phyloP scores from a whole-genome alignment of 2,113 vertebrate genomes.

The Sterrhoptilus dennistouni region DNA sequence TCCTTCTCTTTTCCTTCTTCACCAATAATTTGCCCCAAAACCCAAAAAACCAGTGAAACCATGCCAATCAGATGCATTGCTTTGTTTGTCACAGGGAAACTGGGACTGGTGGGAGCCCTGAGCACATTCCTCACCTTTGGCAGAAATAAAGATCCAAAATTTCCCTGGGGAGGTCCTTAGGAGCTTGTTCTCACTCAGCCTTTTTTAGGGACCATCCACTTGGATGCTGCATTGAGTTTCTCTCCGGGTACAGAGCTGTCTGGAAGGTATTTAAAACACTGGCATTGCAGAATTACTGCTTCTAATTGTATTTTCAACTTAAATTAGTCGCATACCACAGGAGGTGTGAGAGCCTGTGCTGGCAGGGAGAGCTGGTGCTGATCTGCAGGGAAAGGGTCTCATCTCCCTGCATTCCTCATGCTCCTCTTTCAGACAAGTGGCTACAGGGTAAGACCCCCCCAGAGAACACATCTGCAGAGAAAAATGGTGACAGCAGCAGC shows the following conservation, averaged over 20 bases:
- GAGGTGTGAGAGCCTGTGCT: slow-evolving; percentile 6
- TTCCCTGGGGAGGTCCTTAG: not conserved
- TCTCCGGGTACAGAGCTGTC: not conserved
- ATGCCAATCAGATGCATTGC: not conserved
- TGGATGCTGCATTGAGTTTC: not conserved
- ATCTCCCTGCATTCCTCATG: not conserved
- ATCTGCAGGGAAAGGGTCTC: slow-evolving; percentile 12
- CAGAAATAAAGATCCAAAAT: not conserved
- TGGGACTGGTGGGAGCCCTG: not conserved
- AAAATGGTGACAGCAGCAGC: not conserved
- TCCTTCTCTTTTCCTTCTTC: not conserved
- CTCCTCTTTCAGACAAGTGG: not conserved
- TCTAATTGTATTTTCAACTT: slow-evolving; percentile 15
- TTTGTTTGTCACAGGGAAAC: not conserved
- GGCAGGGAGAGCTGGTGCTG: not conserved
- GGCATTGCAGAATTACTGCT: not conserved
- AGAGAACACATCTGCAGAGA: not conserved
- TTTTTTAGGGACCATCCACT: not conserved
- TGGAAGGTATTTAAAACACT: not conserved
- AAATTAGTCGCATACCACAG: slow-evolving; percentile 11
- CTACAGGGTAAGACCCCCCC: not conserved
- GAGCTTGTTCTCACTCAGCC: not conserved
- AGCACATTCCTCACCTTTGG: not conserved
- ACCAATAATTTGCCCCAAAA: not conserved
- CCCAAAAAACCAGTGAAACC: not conserved